Conservation (phyloP, 2,888 invertebrate species). For the Phaonia tiefii region DNA sequence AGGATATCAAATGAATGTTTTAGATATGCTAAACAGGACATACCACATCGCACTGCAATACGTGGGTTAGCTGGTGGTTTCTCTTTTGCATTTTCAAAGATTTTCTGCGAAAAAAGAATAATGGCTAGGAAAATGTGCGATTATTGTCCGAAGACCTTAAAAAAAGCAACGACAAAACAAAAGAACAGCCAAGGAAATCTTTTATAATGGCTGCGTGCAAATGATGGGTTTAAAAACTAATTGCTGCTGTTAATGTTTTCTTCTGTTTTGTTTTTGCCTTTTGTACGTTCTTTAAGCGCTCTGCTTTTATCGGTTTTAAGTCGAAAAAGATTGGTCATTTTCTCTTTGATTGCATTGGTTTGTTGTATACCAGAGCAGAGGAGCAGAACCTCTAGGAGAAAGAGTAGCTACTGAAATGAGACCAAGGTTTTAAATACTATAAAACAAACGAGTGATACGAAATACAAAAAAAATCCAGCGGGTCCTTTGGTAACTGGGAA, state of each 20-base stretch:
- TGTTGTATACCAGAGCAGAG: too few relatives aligned
- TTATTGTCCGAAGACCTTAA: too few relatives aligned
- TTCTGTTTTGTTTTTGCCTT: constrained; percentile 8
- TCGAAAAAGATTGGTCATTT: not conserved
- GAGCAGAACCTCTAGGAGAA: too few relatives aligned
- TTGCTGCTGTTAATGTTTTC: constrained; percentile 50
- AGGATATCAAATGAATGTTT: constrained; percentile 47
- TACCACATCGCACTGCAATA: constrained; percentile 7
- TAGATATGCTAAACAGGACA: constrained; percentile 48
- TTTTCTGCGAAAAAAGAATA: constrained; percentile 28
- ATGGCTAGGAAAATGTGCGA: not conserved
- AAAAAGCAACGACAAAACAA: not conserved
- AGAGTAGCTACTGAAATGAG: too few relatives aligned
- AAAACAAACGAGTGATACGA: too few relatives aligned
- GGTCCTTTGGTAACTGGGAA: too few relatives aligned
- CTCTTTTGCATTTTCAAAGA: constrained; percentile 31
- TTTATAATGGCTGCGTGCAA: constrained; percentile 46
- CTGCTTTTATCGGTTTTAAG: not conserved
- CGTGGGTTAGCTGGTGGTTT: not conserved
- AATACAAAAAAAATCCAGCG: too few relatives aligned
- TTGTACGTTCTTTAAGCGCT: too few relatives aligned
- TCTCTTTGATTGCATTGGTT: constrained; percentile 6
- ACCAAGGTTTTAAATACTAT: too few relatives aligned
- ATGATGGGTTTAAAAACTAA: constrained; percentile 48
- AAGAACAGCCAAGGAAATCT: constrained; percentile 34